Conservation (phyloP, 2,113 vertebrate species). For the Seriola dumerili region DNA sequence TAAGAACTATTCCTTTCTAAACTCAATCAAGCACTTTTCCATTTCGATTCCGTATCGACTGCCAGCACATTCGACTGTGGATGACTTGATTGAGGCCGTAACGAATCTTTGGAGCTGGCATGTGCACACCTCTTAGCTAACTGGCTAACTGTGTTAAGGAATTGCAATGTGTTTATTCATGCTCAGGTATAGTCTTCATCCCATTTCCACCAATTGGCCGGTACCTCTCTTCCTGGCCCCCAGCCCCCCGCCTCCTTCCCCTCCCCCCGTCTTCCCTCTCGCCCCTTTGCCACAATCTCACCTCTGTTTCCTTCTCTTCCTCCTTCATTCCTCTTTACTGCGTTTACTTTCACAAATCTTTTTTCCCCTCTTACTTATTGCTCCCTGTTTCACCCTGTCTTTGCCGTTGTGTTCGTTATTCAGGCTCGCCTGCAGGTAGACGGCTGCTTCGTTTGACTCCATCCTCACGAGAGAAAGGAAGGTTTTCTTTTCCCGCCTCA, state of each 20-base stretch:
- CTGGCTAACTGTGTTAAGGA: slow-evolving; percentile 70
- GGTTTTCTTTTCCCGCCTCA: slow-evolving; percentile 4
- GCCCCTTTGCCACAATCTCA: slow-evolving; percentile 56
- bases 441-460: background rate
- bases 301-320: slow-evolving; percentile 56
- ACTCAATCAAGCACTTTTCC: slow-evolving; percentile 80
- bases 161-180: slow-evolving; percentile 63
- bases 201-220: slow-evolving; percentile 45
- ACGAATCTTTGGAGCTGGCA: slow-evolving; percentile 67
- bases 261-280: background rate
- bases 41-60: slow-evolving; percentile 58
- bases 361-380: background rate
- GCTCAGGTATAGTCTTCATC: slow-evolving; percentile 68
- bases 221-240: slow-evolving; percentile 35
- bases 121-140: slow-evolving; percentile 51
- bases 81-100: slow-evolving; percentile 65
- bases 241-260: background rate
- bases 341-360: slow-evolving; percentile 21
- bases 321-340: background rate
- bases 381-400: slow-evolving; percentile 28
- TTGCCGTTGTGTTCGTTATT: slow-evolving; percentile 39
- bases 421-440: slow-evolving; percentile 19
- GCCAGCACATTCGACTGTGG: slow-evolving; percentile 52
- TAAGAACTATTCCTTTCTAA: slow-evolving; percentile 65
- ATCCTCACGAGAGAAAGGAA: background rate